Conservation (phyloP, 2,113 vertebrate species). For the Crotalus helleri region DNA sequence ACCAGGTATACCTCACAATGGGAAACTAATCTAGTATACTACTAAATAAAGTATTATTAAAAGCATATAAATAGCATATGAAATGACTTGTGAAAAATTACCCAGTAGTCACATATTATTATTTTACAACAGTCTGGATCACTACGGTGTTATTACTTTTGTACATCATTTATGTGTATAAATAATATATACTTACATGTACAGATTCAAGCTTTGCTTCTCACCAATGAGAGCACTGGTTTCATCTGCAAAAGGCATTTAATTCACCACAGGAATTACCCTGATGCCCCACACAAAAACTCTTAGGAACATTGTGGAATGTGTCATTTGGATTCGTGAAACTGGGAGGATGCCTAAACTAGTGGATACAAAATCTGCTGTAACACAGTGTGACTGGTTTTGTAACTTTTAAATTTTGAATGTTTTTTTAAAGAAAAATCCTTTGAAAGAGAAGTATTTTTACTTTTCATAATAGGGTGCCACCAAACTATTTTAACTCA, state of each 20-base stretch:
- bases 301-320: not conserved
- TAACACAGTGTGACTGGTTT: not conserved
- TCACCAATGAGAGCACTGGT: not conserved
- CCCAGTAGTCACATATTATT: not conserved
- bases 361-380: not conserved
- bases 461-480: not conserved
- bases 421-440: not conserved
- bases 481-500: not conserved
- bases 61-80: not conserved
- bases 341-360: not conserved
- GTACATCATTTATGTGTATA: not conserved
- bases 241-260: not conserved
- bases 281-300: not conserved
- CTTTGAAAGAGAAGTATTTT: not conserved
- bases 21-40: not conserved
- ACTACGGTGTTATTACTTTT: not conserved
- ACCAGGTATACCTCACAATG: not conserved
- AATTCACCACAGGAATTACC: not conserved
- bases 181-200: not conserved
- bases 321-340: not conserved
- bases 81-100: conserved; percentile 3
- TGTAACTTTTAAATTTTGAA: not conserved
- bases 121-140: not conserved
- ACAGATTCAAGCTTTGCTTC: not conserved
- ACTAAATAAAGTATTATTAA: not conserved